Evolutionary conservation across 2,797 vertebrate genomes (phyloP).

Genomic region (Catostomus latipinnis): DNA sequence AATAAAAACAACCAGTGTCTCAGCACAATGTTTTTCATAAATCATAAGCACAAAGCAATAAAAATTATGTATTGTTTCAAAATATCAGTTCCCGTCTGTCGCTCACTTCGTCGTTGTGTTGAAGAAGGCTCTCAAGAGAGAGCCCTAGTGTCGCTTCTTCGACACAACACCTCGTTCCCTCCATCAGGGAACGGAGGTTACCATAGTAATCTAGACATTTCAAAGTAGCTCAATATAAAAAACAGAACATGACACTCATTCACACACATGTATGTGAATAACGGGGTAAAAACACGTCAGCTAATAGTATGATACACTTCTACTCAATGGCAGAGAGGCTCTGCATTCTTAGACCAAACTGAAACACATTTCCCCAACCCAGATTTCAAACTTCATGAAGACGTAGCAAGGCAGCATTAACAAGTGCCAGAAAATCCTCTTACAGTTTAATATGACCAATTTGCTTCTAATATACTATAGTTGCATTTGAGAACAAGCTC

Average conservation of each 20-base stretch:
- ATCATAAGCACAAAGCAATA: not conserved
- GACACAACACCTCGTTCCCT: too few relatives aligned
- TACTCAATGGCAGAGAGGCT: slow-evolving; percentile 50
- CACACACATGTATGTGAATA: not conserved
- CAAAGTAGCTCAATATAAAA: not conserved
- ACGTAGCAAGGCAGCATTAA: too few relatives aligned
- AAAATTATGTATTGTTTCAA: not conserved
- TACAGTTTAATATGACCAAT: too few relatives aligned
- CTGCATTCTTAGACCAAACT: slow-evolving; percentile 25
- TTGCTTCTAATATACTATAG: not conserved
- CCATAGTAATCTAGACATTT: not conserved
- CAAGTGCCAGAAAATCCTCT: too few relatives aligned
- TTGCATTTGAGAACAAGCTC: not conserved
- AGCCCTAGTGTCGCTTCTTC: too few relatives aligned
- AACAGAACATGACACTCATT: not conserved
- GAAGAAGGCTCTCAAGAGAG: too few relatives aligned
- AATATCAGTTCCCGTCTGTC: not conserved
- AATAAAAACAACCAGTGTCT: too few relatives aligned
- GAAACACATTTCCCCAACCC: not conserved
- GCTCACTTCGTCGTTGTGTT: too few relatives aligned
- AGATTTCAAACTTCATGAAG: too few relatives aligned
- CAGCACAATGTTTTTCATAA: too few relatives aligned
- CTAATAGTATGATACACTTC: slow-evolving; percentile 65
- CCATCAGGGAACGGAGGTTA: too few relatives aligned
- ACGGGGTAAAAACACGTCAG: not conserved